A percentile compares a stretch with the other conserved stretches of the same genome.
Evolutionary conservation across 2,797 vertebrate species (phyloP).

Genomic region (Cuniculus paca): DNA sequence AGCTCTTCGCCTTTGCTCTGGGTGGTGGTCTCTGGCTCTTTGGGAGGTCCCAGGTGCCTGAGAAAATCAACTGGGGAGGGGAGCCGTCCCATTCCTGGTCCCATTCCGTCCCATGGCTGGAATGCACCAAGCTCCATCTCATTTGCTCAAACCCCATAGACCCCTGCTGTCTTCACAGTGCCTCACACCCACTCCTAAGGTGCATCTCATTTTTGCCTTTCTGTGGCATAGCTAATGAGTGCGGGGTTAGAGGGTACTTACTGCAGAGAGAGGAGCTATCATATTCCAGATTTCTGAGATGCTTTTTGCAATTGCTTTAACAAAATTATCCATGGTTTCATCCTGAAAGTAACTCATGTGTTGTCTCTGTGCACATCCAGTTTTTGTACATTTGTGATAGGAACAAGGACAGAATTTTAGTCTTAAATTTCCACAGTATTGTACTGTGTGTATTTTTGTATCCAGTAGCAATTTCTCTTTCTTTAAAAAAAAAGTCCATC

Average conservation of each 20-base stretch:
- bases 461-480: neutral
- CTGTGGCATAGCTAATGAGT: neutral
- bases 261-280: neutral
- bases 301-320: neutral
- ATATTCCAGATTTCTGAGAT: neutral
- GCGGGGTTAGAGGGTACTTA: neutral
- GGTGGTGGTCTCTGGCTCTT: neutral
- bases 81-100: neutral
- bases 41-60: constrained; percentile 16
- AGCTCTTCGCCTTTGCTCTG: neutral
- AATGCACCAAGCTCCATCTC: neutral
- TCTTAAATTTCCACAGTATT: neutral
- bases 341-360: neutral
- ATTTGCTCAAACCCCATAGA: neutral
- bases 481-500: neutral
- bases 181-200: neutral
- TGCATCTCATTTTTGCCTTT: neutral
- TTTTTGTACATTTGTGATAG: constrained; percentile 21
- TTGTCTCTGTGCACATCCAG: neutral
- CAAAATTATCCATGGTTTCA: neutral
- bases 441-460: neutral
- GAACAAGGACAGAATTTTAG: constrained; percentile 1
- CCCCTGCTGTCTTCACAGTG: neutral
- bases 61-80: neutral
- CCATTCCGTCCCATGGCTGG: neutral